Evolutionary conservation across 2,888 invertebrate genomes (phyloP), one percentile per base, ranked within the genome.

Genomic region (Eubasilissa splendida): DNA sequence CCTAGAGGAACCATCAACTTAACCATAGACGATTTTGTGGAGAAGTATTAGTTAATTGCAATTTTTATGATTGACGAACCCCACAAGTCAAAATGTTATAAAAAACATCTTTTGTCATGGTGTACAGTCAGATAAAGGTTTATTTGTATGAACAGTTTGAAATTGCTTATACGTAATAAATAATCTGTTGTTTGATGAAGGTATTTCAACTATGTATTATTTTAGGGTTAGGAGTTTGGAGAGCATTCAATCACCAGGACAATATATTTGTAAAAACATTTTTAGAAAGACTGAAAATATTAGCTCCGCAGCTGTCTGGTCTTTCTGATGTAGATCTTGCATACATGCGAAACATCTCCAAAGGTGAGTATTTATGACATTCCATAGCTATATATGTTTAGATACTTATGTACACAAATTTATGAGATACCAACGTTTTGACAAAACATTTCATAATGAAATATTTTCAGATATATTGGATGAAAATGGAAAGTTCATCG

Each of bases 311-410:
- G 11, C 85, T 94, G 10, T 86, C 88, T 2, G 90, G 92, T 84
- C 88, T 94, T 0, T 89, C 92, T 0, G 93, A 93, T 81, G 89
- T 94, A 10, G 93, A 94, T 87, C 94, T 95, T 85, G 91, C 94
- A 0, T 94, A 93, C 86, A 93, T 95, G 70, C 86, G 90, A 8
- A 88, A 88, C 5, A 87, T 89, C 0, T 88, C 88, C 79, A 86
- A 91, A 84, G 91, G 90, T n/a, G 88, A 88, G 73, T 33, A 56
- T 73, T 70, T n/a, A 4, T 58, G 58, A 58, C 58, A 58, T 58
- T 58, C 8, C 3, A 4, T 58, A 8, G 4, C n/a, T n/a, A n/a
- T 58, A 58, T 58, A 58, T 58, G 4, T 58, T n/a, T 42, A 42
- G 42, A 4, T 42, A 42, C 7, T 42, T 42, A 42, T 7, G 7